These are phyloP conservation scores for Osmoderma eremita DNA, from an alignment of 2,888 invertebrate genomes.

Conservation along the genomic window DNA sequence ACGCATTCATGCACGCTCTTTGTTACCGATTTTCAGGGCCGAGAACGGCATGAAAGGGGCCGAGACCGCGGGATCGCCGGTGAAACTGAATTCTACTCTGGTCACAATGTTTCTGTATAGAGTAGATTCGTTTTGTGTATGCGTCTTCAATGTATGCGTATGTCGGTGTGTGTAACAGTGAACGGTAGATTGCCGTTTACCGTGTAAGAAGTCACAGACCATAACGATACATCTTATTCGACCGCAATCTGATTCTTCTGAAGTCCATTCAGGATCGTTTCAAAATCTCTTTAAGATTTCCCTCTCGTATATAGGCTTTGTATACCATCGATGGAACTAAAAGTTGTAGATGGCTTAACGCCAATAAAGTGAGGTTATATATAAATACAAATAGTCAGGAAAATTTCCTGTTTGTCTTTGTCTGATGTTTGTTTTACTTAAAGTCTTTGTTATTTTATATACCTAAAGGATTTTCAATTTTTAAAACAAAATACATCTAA, in stretches of 20 bases:
- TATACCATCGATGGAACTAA: slow-evolving; percentile 1
- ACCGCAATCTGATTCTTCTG: slow-evolving; percentile 47
- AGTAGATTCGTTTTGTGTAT: slow-evolving; percentile 25
- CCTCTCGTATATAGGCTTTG: slow-evolving; percentile 1
- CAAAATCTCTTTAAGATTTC: slow-evolving; percentile 43
- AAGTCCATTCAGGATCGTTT: slow-evolving; percentile 47
- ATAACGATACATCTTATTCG: slow-evolving; percentile 51
- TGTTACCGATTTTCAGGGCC: slow-evolving; percentile 50
- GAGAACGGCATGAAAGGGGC: slow-evolving; percentile 43
- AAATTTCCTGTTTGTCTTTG: too few relatives aligned
- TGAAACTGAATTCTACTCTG: too few relatives aligned
- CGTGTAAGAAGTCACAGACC: slow-evolving; percentile 47
- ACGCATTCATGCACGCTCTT: slow-evolving; percentile 48
- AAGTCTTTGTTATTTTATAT: too few relatives aligned
- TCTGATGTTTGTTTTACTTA: too few relatives aligned
- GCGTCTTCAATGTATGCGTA: slow-evolving; percentile 19
- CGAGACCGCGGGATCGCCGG: slow-evolving; percentile 37
- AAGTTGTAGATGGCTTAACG: slow-evolving; percentile 12
- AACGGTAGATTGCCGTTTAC: slow-evolving; percentile 12
- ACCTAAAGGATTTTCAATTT: too few relatives aligned
- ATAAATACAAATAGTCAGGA: background rate
- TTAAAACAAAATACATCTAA: too few relatives aligned
- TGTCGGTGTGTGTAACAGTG: too few relatives aligned
- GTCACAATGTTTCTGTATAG: slow-evolving; percentile 1
- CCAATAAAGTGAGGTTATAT: too few relatives aligned